These are phyloP conservation scores for Hirundichthys speculiger DNA, from an alignment of 2,113 vertebrate species.

Conservation along the genomic window DNA sequence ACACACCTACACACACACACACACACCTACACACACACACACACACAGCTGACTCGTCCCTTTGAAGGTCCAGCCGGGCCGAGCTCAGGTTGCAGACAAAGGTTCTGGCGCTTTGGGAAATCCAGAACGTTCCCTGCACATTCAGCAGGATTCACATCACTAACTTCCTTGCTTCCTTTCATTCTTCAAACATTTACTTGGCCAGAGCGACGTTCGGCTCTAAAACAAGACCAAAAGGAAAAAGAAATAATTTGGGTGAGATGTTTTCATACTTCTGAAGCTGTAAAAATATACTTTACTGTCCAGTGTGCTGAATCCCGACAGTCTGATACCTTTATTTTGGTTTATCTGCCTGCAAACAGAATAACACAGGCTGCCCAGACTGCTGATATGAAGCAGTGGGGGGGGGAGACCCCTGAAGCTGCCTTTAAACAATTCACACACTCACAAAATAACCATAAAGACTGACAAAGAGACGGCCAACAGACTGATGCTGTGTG, in stretches of 20 bases:
- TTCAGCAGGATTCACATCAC: slow-evolving; percentile 59
- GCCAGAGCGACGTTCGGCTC: not conserved
- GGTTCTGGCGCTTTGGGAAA: slow-evolving; percentile 57
- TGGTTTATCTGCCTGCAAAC: slow-evolving; percentile 33
- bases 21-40: slow-evolving; percentile 17
- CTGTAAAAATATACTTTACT: slow-evolving; percentile 52
- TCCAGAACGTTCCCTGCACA: slow-evolving; percentile 33
- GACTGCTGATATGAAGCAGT: slow-evolving; percentile 30
- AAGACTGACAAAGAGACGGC: slow-evolving; percentile 11
- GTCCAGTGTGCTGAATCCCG: slow-evolving; percentile 16
- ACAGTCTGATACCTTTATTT: slow-evolving; percentile 31
- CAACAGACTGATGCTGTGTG: not conserved
- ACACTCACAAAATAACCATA: slow-evolving; percentile 1
- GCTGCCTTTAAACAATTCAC: slow-evolving; percentile 17
- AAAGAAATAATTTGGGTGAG: slow-evolving; percentile 9
- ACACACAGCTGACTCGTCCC: slow-evolving; percentile 40
- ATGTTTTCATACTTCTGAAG: slow-evolving; percentile 1
- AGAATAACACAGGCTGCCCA: slow-evolving; percentile 12
- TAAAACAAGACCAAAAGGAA: slow-evolving; percentile 2
- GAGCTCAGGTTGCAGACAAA: slow-evolving; percentile 48
- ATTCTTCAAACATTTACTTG: slow-evolving; percentile 60
- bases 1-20: slow-evolving; percentile 17
- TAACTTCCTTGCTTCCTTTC: slow-evolving; percentile 34
- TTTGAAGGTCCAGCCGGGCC: slow-evolving; percentile 73
- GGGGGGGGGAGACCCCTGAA: slow-evolving; percentile 41